phyloP scores from a whole-genome alignment of 2,888 invertebrate species.

The Zeuzera pyrina region DNA sequence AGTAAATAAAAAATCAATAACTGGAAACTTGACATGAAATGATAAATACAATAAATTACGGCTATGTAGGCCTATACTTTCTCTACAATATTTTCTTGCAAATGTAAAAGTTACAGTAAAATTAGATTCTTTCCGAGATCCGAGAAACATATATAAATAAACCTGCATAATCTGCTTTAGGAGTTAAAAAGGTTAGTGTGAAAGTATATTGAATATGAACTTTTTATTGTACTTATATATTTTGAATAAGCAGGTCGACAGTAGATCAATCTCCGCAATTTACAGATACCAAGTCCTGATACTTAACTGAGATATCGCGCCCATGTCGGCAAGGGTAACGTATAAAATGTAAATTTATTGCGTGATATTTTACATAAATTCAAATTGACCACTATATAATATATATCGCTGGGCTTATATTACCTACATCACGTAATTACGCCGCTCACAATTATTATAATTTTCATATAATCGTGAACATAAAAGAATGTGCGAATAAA shows the following conservation, averaged over 20 bases:
- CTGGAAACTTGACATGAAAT: no score
- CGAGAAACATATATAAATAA: no score
- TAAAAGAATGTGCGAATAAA: conserved; percentile 70
- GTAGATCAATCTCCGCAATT: conserved; percentile 42
- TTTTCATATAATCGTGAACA: conserved; percentile 65
- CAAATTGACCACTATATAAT: conserved; percentile 61
- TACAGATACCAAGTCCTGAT: conserved; percentile 47
- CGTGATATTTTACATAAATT: conserved; percentile 69
- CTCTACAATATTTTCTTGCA: no score
- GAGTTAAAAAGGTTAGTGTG: conserved; percentile 15
- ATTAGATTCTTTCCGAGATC: no score
- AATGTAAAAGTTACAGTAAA: no score
- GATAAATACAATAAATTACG: no score
- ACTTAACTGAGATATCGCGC: conserved; percentile 61
- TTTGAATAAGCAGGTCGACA: conserved; percentile 21
- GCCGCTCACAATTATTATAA: conserved; percentile 67
- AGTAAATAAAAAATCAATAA: no score
- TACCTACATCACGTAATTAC: conserved; percentile 61
- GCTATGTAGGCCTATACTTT: no score
- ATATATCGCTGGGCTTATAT: conserved; percentile 52
- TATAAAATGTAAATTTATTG: conserved; percentile 71
- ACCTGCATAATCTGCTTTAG: no score
- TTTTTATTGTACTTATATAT: conserved; percentile 11
- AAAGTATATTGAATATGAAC: conserved; percentile 11
- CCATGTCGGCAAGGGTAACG: conserved; percentile 44